Conservation (phyloP, 2,113 vertebrate species). For the Bostrychus sinensis region DNA sequence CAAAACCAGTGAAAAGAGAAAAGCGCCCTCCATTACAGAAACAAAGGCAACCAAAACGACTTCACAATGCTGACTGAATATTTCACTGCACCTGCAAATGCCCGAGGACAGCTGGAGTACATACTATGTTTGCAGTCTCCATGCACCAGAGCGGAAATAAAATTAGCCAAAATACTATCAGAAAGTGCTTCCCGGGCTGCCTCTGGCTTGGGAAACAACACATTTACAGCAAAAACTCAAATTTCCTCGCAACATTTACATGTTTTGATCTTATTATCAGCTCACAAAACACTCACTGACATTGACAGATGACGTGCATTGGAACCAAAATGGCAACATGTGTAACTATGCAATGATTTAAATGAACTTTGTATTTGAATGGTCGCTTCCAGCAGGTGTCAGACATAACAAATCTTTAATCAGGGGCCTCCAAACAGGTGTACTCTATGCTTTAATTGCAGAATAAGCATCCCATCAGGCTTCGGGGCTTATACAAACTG, state of each 20-base stretch:
- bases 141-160: constrained; percentile 1
- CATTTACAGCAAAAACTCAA: background rate
- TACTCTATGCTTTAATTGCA: background rate
- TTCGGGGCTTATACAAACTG: background rate
- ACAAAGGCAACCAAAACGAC: background rate
- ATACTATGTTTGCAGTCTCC: background rate
- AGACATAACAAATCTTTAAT: constrained; percentile 1
- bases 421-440: background rate
- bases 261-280: background rate
- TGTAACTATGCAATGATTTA: background rate
- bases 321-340: background rate
- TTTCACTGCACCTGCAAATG: background rate
- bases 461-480: constrained; percentile 1
- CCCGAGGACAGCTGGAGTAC: background rate
- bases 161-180: background rate
- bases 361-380: constrained; percentile 1
- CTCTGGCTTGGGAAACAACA: background rate
- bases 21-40: background rate
- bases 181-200: background rate
- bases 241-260: background rate
- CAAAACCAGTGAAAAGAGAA: constrained; percentile 2
- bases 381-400: background rate
- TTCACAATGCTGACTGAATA: background rate
- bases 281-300: background rate
- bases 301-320: background rate